A percentile compares a stretch with the other conserved stretches of the same genome.
Evolutionary conservation across 2,797 vertebrate species (phyloP).

Genomic region (Meriones psammophilus): DNA sequence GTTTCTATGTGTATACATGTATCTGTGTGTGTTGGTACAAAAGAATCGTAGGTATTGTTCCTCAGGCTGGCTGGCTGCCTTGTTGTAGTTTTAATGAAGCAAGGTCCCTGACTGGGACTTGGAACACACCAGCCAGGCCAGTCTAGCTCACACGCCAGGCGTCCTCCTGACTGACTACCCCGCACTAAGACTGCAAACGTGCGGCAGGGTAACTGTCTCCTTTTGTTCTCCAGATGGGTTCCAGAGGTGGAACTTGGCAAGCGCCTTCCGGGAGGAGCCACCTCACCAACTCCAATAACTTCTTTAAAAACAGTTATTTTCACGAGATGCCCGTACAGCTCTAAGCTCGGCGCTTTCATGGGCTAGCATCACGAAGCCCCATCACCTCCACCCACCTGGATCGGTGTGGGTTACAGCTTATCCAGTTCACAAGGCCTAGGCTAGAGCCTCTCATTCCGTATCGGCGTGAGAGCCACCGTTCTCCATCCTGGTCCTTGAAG

Average conservation of each 20-base stretch:
- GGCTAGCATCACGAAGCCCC: neutral
- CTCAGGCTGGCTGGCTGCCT: neutral
- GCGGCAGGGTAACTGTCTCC: too few relatives aligned
- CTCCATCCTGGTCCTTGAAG: slow-evolving; percentile 66
- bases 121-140: neutral
- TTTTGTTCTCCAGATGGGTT: neutral
- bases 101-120: neutral
- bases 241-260: neutral
- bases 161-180: neutral
- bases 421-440: slow-evolving; percentile 51
- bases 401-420: slow-evolving; percentile 59
- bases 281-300: neutral
- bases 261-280: neutral
- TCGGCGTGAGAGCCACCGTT: slow-evolving; percentile 5
- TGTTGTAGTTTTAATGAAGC: neutral
- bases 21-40: too few relatives aligned
- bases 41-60: neutral
- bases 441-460: slow-evolving; percentile 42
- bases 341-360: neutral
- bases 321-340: neutral
- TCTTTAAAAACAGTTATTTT: neutral
- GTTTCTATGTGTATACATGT: neutral
- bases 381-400: neutral
- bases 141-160: neutral
- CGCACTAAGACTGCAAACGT: neutral